Evolutionary conservation across 2,888 invertebrate genomes (phyloP).

Genomic region (Drosophila colorata): DNA sequence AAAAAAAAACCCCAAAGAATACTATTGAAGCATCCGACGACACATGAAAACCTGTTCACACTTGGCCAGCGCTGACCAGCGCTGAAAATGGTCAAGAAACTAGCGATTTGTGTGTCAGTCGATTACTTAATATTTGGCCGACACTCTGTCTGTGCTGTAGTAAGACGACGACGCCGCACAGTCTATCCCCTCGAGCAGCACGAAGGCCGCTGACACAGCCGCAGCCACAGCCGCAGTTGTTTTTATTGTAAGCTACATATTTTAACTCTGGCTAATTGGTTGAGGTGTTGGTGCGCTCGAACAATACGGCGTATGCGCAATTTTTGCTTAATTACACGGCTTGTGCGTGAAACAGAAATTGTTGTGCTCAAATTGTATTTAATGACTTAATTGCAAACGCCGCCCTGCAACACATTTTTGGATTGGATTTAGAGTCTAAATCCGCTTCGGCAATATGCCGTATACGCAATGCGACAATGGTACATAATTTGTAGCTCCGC

Average conservation of each 20-base stretch:
- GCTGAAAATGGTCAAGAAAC: slow-evolving; percentile 51
- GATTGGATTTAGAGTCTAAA: slow-evolving; percentile 4
- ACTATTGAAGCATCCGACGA: slow-evolving; percentile 20
- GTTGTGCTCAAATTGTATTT: slow-evolving; percentile 72
- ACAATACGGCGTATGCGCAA: slow-evolving; percentile 70
- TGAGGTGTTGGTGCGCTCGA: slow-evolving; percentile 33
- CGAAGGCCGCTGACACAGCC: slow-evolving; percentile 58
- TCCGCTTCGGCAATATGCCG: slow-evolving; percentile 33
- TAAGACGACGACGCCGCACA: slow-evolving; percentile 59
- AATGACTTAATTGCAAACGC: slow-evolving; percentile 73
- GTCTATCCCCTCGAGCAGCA: slow-evolving; percentile 65
- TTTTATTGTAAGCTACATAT: slow-evolving; percentile 46
- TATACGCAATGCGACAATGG: slow-evolving; percentile 47
- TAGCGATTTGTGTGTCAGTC: slow-evolving; percentile 77
- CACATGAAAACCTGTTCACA: slow-evolving; percentile 69
- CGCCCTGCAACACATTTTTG: slow-evolving; percentile 40
- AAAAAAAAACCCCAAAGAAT: slow-evolving; percentile 24
- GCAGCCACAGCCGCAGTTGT: slow-evolving; percentile 23
- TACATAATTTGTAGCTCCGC: slow-evolving; percentile 34
- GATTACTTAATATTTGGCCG: slow-evolving; percentile 63
- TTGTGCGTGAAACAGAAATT: slow-evolving; percentile 36
- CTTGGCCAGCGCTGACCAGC: slow-evolving; percentile 32
- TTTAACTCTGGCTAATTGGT: slow-evolving; percentile 48
- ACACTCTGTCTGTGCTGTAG: slow-evolving; percentile 66
- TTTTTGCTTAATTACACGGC: slow-evolving; percentile 59